Evolutionary conservation across 2,888 invertebrate species (phyloP).

Genomic region (Eulithis prunata): DNA sequence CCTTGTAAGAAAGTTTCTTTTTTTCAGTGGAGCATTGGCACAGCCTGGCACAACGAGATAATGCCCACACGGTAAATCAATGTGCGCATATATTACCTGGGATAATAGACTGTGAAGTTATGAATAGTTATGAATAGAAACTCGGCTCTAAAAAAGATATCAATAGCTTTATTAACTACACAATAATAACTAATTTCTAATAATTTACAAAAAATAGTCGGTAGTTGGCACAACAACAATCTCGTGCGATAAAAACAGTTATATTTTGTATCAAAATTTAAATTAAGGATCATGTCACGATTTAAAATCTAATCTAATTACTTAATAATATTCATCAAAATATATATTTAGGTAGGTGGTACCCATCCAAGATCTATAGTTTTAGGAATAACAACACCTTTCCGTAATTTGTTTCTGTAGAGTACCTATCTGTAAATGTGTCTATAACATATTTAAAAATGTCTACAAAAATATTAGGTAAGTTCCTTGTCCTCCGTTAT

Average conservation of each 20-base stretch:
- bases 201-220: slow-evolving; percentile 56
- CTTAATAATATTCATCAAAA: slow-evolving; percentile 11
- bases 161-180: slow-evolving; percentile 67
- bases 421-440: background rate
- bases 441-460: slow-evolving; percentile 13
- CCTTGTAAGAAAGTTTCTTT: slow-evolving; percentile 36
- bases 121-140: slow-evolving; percentile 39
- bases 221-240: slow-evolving; percentile 51
- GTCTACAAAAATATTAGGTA: slow-evolving; percentile 47
- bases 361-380: background rate
- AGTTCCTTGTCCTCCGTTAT: slow-evolving; percentile 18
- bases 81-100: slow-evolving; percentile 40
- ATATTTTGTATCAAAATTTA: slow-evolving; percentile 10
- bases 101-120: slow-evolving; percentile 20
- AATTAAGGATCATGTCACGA: background rate
- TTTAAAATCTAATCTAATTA: background rate
- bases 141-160: slow-evolving; percentile 46
- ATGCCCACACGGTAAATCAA: slow-evolving; percentile 43
- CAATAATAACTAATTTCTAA: slow-evolving; percentile 50
- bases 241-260: slow-evolving; percentile 34
- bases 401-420: background rate
- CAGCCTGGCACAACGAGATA: slow-evolving; percentile 40
- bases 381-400: too few relatives aligned
- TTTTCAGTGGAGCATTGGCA: slow-evolving; percentile 33
- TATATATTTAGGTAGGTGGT: slow-evolving; percentile 6